phyloP scores from a whole-genome alignment of 1,140 invertebrate genomes.

The Protaetia brevitarsis region DNA sequence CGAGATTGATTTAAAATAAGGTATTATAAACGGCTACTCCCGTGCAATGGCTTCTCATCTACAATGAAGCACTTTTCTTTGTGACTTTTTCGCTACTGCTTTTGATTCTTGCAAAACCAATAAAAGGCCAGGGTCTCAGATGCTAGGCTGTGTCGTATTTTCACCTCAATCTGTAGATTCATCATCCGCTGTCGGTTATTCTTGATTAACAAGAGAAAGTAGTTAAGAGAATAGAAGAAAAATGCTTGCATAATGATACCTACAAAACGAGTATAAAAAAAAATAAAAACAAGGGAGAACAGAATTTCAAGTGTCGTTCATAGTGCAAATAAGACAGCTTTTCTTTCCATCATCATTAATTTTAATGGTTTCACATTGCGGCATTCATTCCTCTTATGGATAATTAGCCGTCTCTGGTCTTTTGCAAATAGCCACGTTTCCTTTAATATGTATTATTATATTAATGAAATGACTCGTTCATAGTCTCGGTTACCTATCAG shows the following conservation, averaged over 20 bases:
- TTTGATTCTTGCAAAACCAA: too few relatives aligned
- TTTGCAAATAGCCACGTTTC: not conserved
- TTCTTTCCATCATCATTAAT: not conserved
- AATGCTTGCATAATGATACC: not conserved
- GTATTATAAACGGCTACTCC: too few relatives aligned
- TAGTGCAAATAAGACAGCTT: not conserved
- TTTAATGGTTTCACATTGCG: not conserved
- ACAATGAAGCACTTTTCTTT: too few relatives aligned
- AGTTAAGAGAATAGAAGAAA: not conserved
- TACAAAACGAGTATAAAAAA: not conserved
- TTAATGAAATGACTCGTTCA: not conserved
- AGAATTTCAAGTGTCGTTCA: not conserved
- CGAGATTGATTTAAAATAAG: too few relatives aligned
- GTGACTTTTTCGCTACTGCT: too few relatives aligned
- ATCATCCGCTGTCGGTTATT: too few relatives aligned
- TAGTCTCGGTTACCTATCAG: not conserved
- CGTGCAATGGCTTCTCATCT: too few relatives aligned
- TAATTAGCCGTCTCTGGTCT: not conserved
- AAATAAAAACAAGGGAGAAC: not conserved
- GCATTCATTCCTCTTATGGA: not conserved
- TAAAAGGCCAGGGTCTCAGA: too few relatives aligned
- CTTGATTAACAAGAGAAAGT: too few relatives aligned
- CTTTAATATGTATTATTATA: conserved; percentile 3
- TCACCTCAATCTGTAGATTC: too few relatives aligned
- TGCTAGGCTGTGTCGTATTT: too few relatives aligned